Evolutionary conservation across 2,888 invertebrate species (phyloP).

Genomic region (Oscheius sp.): DNA sequence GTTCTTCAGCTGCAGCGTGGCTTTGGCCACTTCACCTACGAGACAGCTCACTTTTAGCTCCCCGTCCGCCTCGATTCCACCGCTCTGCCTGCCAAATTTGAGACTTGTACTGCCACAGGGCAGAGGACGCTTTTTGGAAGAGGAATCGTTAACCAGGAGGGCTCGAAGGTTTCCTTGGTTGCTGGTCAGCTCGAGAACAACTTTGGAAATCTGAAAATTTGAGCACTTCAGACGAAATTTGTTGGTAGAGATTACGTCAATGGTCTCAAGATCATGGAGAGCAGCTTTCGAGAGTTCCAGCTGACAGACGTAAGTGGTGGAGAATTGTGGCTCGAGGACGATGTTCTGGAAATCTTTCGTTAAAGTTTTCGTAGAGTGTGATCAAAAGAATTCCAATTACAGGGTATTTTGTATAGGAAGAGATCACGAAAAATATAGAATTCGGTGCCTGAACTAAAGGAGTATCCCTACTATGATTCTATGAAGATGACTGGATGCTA

Average conservation of each 20-base stretch:
- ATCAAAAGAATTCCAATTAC: too few relatives aligned
- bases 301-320: slow-evolving; percentile 2
- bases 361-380: too few relatives aligned
- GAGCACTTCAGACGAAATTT: too few relatives aligned
- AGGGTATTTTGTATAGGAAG: too few relatives aligned
- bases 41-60: slow-evolving; percentile 42
- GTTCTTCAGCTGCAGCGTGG: slow-evolving; percentile 42
- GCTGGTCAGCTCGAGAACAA: neutral
- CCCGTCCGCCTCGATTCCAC: slow-evolving; percentile 27
- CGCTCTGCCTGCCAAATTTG: slow-evolving; percentile 14
- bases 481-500: too few relatives aligned
- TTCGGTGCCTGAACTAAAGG: too few relatives aligned
- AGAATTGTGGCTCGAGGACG: neutral
- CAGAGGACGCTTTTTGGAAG: too few relatives aligned
- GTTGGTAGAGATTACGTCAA: neutral
- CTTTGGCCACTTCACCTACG: slow-evolving; percentile 52
- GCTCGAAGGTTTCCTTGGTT: neutral
- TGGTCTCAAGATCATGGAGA: neutral
- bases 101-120: neutral
- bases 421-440: too few relatives aligned
- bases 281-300: slow-evolving; percentile 16
- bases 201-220: neutral
- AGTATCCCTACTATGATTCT: too few relatives aligned
- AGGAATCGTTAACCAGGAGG: too few relatives aligned
- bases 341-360: neutral